Evolutionary conservation across 1,140 invertebrate genomes (phyloP).

Genomic region (Drosophila ficusphila): DNA sequence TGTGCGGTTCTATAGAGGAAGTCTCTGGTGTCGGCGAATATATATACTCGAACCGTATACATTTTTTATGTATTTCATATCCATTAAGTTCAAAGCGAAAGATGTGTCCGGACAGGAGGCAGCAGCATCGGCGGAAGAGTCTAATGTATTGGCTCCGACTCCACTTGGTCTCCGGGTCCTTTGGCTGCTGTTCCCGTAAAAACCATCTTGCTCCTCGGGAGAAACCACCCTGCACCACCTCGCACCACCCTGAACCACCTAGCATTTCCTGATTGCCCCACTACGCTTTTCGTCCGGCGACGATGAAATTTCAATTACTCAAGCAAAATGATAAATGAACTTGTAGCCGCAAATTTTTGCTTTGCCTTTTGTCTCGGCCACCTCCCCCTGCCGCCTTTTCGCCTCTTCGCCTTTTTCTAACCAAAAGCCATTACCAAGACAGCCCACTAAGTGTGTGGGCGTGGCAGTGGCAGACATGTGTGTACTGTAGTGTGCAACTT

Average conservation of each 20-base stretch:
- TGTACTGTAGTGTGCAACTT: slow-evolving; percentile 46
- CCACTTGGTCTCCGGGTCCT: slow-evolving; percentile 9
- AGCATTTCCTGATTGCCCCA: slow-evolving; percentile 57
- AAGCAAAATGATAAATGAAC: slow-evolving; percentile 81
- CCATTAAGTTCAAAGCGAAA: slow-evolving; percentile 79
- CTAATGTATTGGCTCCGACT: slow-evolving; percentile 74
- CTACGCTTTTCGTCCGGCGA: slow-evolving; percentile 37
- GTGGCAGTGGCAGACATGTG: slow-evolving; percentile 61
- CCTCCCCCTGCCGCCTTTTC: background rate
- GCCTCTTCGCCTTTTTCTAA: slow-evolving; percentile 1
- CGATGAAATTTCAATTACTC: slow-evolving; percentile 81
- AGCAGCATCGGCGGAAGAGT: slow-evolving; percentile 33
- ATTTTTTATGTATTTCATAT: slow-evolving; percentile 82
- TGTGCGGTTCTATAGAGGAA: slow-evolving; percentile 37
- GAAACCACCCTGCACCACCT: slow-evolving; percentile 1
- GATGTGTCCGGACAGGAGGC: slow-evolving; percentile 62
- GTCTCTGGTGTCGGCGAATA: slow-evolving; percentile 39
- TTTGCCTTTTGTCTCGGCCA: slow-evolving; percentile 64
- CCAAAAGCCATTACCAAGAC: slow-evolving; percentile 78
- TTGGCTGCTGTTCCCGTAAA: slow-evolving; percentile 9
- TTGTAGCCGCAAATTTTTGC: slow-evolving; percentile 77
- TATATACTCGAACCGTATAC: slow-evolving; percentile 71
- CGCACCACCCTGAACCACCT: slow-evolving; percentile 8
- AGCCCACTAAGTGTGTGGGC: slow-evolving; percentile 79
- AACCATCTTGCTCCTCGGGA: background rate